Evolutionary conservation across 2,888 invertebrate genomes (phyloP).

Genomic region (Ceriagrion tenellum): DNA sequence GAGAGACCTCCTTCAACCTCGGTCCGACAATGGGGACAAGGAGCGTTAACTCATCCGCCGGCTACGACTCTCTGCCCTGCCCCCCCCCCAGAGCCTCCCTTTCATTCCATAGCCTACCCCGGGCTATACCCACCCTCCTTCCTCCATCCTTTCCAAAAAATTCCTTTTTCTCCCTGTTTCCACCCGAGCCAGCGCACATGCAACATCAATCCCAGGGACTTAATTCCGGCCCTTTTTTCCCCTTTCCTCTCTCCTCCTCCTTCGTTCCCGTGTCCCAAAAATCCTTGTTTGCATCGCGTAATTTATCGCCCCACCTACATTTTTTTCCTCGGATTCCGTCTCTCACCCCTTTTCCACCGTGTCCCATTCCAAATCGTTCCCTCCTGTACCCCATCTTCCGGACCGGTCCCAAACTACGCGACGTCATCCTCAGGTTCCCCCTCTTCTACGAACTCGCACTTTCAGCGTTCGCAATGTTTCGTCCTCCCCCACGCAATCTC

Average conservation of each 20-base stretch:
- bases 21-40: conserved; percentile 60
- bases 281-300: conserved; percentile 62
- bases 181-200: background rate
- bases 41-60: background rate
- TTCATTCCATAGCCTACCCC: background rate
- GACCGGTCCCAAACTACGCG: background rate
- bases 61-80: background rate
- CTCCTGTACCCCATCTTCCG: background rate
- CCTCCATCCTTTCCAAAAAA: background rate
- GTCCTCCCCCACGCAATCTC: background rate
- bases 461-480: background rate
- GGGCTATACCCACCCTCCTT: background rate
- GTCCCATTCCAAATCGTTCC: background rate
- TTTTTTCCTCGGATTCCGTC: background rate
- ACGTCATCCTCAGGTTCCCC: background rate
- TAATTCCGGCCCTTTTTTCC: conserved; percentile 49
- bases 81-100: background rate
- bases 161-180: background rate
- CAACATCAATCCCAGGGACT: conserved; percentile 51
- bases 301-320: conserved; percentile 47
- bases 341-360: background rate
- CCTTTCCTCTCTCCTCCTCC: background rate
- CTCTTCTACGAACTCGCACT: background rate
- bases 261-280: conserved; percentile 36
- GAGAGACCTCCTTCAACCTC: conserved; percentile 51